Evolutionary conservation across 2,888 invertebrate genomes (phyloP), one percentile per base, ranked within the genome.

Genomic region (Drosophila subquinaria): DNA sequence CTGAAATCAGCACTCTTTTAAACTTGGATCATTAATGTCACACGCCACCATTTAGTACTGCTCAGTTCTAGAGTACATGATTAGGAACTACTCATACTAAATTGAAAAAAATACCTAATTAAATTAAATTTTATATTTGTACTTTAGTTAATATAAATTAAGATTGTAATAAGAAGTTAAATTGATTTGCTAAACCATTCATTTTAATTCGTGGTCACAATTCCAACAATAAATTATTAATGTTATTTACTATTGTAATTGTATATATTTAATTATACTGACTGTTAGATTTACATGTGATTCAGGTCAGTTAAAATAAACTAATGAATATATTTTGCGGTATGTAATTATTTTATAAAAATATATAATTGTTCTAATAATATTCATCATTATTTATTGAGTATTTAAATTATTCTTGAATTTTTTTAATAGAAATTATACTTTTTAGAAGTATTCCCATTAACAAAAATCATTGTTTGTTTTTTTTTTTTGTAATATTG

Each of bases 1-100:
- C 79, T 84, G 33, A 75, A 43, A 57, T 81, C 79, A 77, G 84
- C 79, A 72, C 48, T 61, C 42, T 70, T 56, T 52, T 59, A 17
- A 33, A 23, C 23, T 66, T 66, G 33, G 43, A 55, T 15, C 69
- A 20, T 23, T 56, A 56, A 48, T 63, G 53, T 42, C 51, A 64
- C 40, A 68, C 63, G 55, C 61, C 59, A 69, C n/a, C 30, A 57
- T 47, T 51, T 38, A 23, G 17, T 13, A 43, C 30, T 47, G 47
- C 33, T 63, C 42, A 69, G 67, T 47, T 67, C n/a, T 38, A 30
- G 57, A 64, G 42, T 52, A 61, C 73, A 53, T 71, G 69, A 42
- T 36, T 40, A 38, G 23, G n/a, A 30, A 36, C 13, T 9, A 48
- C 17, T 40, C 33, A 45, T 20, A 43, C 27, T 8, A 38, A 23